Evolutionary conservation across 2,888 invertebrate species (phyloP), one percentile per base, ranked within the genome.

Genomic region (Heliconius hortense): DNA sequence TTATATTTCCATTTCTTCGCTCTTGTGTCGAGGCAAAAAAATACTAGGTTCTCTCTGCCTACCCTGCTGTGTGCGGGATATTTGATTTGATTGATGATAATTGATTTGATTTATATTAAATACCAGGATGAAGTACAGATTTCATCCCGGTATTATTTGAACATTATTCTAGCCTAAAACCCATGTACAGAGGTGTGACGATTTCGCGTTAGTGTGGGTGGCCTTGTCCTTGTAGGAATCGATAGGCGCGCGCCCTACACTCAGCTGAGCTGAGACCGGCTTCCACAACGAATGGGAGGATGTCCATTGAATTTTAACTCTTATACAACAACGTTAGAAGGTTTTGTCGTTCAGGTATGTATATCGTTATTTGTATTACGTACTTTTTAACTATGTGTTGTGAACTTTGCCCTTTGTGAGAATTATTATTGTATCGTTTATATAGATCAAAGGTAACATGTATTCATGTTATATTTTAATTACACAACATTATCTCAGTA

Each of bases 161-260:
- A 74, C 39, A 11, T 2, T n/a, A 63, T n/a, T 26, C 60, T 10
- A 35, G 39, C 35, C 39, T 70, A 26, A 70, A 74, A 71, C 60
- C 71, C 15, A 56, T 66, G 43, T 64, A 35, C 18, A 28, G 39
- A 21, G 43, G 74, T 75, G 76, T 79, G 53, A 76, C 75, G 74
- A 59, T 79, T 75, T 56, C 48, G 53, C 68, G 43, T 71, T 59
- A 28, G 69, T 76, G 72, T 76, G 72, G 76, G 84, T 85, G 90
- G 85, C 92, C 91, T 92, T 92, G 92, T 86, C 90, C 91, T 90
- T 90, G 88, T 60, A 64, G 64, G 69, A 86, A 92, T 92, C 92
- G 89, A 92, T 92, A 86, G 87, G 88, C 92, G 91, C 90, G 88
- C 90, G 89, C 80, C 76, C 80, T 77, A 75, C 53, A 70, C 76